These are phyloP conservation scores for Metallyticus violacea DNA, from an alignment of 2,888 invertebrate species.

Conservation along the genomic window DNA sequence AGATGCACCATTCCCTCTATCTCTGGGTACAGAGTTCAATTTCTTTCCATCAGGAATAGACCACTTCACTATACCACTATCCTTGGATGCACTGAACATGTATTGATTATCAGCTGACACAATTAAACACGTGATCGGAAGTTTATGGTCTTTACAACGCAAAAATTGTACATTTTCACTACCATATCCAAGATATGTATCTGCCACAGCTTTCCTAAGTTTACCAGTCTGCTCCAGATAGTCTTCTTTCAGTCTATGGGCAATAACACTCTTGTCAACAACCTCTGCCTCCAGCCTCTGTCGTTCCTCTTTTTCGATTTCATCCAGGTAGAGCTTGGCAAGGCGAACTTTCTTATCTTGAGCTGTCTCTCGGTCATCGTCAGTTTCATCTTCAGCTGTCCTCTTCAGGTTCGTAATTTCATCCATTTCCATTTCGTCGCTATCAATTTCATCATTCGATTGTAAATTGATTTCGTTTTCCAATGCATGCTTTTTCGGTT, in stretches of 20 bases:
- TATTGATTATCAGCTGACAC: conserved; percentile 69
- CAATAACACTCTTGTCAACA: conserved; percentile 62
- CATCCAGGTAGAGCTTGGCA: conserved; percentile 85
- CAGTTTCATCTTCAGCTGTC: conserved; percentile 37
- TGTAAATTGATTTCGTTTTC: background rate
- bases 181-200: conserved; percentile 51
- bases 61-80: conserved; percentile 84
- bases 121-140: conserved; percentile 77
- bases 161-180: conserved; percentile 51
- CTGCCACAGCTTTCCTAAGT: conserved; percentile 72
- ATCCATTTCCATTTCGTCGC: conserved; percentile 63
- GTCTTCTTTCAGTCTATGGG: conserved; percentile 77
- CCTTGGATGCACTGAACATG: conserved; percentile 84
- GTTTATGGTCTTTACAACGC: conserved; percentile 73
- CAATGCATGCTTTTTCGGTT: conserved; percentile 25
- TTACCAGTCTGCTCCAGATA: conserved; percentile 83
- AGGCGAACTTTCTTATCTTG: conserved; percentile 88
- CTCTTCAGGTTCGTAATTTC: conserved; percentile 41
- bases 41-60: conserved; percentile 61
- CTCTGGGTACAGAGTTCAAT: conserved; percentile 46
- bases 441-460: conserved; percentile 43
- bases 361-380: conserved; percentile 62
- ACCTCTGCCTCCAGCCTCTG: conserved; percentile 63
- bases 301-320: conserved; percentile 79
- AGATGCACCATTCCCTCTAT: conserved; percentile 36